Conservation (phyloP, 2,797 vertebrate species). For the Threskiornis aethiopicus region DNA sequence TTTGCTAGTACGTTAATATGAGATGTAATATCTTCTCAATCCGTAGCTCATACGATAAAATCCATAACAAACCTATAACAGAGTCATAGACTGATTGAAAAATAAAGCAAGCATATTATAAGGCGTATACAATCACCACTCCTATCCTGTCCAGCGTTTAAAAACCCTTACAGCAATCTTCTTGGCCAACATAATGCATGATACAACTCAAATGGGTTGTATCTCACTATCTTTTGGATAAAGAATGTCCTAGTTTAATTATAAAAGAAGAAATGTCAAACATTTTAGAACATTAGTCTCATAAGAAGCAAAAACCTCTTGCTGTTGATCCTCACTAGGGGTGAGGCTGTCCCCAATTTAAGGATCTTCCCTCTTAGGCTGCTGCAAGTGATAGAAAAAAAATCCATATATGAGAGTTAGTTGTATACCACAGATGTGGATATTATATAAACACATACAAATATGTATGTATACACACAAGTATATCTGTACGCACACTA, state of each 20-base stretch:
- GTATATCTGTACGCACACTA: accelerated
- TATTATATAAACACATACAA: background rate
- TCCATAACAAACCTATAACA: background rate
- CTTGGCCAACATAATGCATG: background rate
- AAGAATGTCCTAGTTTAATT: background rate
- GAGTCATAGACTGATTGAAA: background rate
- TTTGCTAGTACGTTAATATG: background rate
- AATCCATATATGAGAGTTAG: accelerated
- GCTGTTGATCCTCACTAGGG: background rate
- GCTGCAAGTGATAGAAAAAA: background rate
- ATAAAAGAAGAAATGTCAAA: background rate
- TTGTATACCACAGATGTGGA: accelerated
- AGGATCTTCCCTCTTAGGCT: background rate
- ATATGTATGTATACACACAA: accelerated
- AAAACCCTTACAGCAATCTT: background rate
- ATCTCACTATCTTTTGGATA: background rate
- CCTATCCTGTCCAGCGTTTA: background rate
- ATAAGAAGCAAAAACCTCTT: background rate
- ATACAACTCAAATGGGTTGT: background rate
- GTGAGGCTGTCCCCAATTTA: background rate
- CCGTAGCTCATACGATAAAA: background rate
- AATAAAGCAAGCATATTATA: background rate
- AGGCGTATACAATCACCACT: background rate
- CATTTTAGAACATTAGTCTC: background rate
- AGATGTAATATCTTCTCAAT: background rate